A percentile compares a stretch with the other conserved stretches of the same genome.
Conservation (phyloP, 2,797 vertebrate genomes). For the Sternotherus odoratus region DNA sequence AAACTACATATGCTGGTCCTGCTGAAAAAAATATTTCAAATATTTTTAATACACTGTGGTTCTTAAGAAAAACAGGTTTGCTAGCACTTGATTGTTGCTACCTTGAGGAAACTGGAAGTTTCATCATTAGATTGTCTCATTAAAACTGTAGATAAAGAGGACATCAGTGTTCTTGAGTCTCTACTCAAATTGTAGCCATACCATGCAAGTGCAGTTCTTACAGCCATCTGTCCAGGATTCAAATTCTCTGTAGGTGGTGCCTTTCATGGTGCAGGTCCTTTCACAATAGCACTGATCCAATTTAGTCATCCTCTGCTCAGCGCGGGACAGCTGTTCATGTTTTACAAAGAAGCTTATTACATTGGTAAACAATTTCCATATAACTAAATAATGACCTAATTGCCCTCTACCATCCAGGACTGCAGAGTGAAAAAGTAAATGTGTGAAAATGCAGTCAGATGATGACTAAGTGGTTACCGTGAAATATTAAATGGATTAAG, state of each 20-base stretch:
- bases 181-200: constrained; percentile 77
- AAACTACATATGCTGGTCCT: background rate
- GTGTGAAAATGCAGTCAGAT: background rate
- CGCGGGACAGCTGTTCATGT: constrained; percentile 90
- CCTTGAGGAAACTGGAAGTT: constrained; percentile 21
- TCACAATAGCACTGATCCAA: constrained; percentile 98
- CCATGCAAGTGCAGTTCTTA: constrained; percentile 97
- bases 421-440: background rate
- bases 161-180: background rate
- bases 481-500: constrained; percentile 7
- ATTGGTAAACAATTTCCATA: constrained; percentile 7
- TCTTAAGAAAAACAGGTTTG: constrained; percentile 26
- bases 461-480: background rate
- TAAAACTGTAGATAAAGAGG: constrained; percentile 32
- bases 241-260: constrained; percentile 92
- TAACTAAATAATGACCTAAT: background rate
- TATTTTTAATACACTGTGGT: constrained; percentile 10
- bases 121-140: constrained; percentile 40
- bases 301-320: constrained; percentile 97
- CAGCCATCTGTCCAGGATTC: constrained; percentile 97
- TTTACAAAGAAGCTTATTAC: constrained; percentile 54
- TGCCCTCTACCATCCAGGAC: background rate
- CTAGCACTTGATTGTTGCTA: constrained; percentile 14
- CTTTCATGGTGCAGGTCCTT: constrained; percentile 94
- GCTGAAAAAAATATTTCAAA: background rate